phyloP scores from a whole-genome alignment of 2,113 vertebrate genomes.

The Hyla sarda region DNA sequence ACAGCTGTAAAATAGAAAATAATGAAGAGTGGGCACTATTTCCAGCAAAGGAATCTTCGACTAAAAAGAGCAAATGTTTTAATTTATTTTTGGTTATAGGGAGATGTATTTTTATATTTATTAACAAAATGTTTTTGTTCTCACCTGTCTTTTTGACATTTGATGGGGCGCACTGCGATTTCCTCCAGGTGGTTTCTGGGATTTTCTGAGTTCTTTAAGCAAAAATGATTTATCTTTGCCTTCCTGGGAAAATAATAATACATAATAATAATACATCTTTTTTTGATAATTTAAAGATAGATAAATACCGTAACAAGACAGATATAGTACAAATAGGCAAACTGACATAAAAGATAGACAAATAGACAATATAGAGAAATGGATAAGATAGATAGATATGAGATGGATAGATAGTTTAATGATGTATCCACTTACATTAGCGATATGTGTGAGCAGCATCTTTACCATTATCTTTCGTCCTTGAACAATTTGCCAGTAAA shows the following conservation, averaged over 20 bases:
- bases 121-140: background rate
- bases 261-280: too few species aligned
- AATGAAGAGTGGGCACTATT: background rate
- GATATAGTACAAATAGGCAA: too few species aligned
- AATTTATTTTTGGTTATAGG: background rate
- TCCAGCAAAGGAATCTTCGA: background rate
- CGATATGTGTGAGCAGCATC: conserved; percentile 79
- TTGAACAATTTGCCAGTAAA: conserved; percentile 86
- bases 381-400: too few species aligned
- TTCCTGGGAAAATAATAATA: conserved; percentile 72
- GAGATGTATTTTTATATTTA: too few species aligned
- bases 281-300: too few species aligned
- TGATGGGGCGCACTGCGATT: background rate
- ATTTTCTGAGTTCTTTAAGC: conserved; percentile 71
- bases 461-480: conserved; percentile 80
- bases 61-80: background rate
- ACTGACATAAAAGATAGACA: too few species aligned
- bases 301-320: background rate
- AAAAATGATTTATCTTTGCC: conserved; percentile 89
- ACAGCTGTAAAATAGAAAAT: too few species aligned
- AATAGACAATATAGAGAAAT: too few species aligned
- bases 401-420: too few species aligned
- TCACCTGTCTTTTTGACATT: background rate
- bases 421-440: conserved; percentile 81
- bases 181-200: conserved; percentile 65